These are phyloP conservation scores for Clistopyga incitator DNA, from an alignment of 2,888 invertebrate genomes.

Conservation along the genomic window DNA sequence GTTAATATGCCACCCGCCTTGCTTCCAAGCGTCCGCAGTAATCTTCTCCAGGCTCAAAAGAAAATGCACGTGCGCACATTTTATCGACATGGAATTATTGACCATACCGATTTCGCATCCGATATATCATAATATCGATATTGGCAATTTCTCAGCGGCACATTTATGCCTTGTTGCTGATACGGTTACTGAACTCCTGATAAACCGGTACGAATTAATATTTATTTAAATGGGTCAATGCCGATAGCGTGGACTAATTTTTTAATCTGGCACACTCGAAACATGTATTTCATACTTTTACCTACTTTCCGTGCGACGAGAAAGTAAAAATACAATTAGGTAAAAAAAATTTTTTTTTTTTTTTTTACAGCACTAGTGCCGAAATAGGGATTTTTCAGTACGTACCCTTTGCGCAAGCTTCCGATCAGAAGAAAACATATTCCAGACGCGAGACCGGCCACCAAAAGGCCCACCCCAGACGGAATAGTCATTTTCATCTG, in stretches of 20 bases:
- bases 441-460: slow-evolving; percentile 89
- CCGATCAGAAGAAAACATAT: slow-evolving; percentile 88
- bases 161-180: background rate
- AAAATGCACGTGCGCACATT: background rate
- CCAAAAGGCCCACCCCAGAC: slow-evolving; percentile 87
- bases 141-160: background rate
- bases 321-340: background rate
- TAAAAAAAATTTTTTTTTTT: background rate
- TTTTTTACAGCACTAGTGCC: background rate
- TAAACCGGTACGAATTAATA: slow-evolving; percentile 59
- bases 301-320: too few species aligned
- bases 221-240: slow-evolving; percentile 52
- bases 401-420: slow-evolving; percentile 87
- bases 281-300: too few species aligned
- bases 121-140: too few species aligned
- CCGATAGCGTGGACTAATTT: slow-evolving; percentile 51
- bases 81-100: background rate
- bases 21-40: slow-evolving; percentile 2
- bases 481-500: slow-evolving; percentile 83
- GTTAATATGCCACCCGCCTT: slow-evolving; percentile 24
- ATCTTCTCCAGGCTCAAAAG: slow-evolving; percentile 15
- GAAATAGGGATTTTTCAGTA: slow-evolving; percentile 50
- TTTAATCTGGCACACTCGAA: too few species aligned
- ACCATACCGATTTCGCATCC: too few species aligned
- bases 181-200: slow-evolving; percentile 1